Conservation (phyloP, 2,888 invertebrate genomes). For the Odontomyia ornata region DNA sequence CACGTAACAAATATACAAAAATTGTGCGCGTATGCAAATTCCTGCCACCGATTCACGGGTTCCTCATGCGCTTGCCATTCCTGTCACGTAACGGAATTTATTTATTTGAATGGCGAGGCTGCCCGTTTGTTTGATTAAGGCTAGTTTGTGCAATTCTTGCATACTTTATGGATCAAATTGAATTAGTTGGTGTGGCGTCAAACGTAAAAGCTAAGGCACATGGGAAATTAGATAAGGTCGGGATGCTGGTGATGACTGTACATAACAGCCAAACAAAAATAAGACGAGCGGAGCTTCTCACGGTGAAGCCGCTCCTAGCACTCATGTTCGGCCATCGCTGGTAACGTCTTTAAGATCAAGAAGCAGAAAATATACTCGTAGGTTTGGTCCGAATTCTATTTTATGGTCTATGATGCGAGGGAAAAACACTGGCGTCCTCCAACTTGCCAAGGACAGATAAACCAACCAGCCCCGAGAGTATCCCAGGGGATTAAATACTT, state of each 20-base stretch:
- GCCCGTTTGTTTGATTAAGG: constrained; percentile 36
- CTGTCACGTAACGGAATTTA: constrained; percentile 35
- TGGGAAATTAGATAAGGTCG: constrained; percentile 35
- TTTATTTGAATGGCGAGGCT: constrained; percentile 35
- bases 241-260: not conserved
- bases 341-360: not conserved
- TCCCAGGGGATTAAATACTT: constrained; percentile 5
- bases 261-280: not conserved
- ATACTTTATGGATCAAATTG: constrained; percentile 40
- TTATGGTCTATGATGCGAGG: not conserved
- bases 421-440: not conserved
- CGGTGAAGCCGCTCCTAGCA: not conserved
- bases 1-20: constrained; percentile 33
- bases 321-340: not conserved
- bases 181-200: constrained; percentile 36
- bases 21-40: constrained; percentile 36
- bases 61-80: not conserved
- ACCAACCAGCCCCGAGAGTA: not conserved
- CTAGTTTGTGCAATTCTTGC: constrained; percentile 33
- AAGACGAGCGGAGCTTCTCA: not conserved
- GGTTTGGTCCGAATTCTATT: not conserved
- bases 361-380: not conserved
- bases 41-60: not conserved
- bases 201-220: constrained; percentile 14
- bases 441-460: not conserved